A percentile compares a stretch with the other conserved stretches of the same genome.
phyloP scores from a whole-genome alignment of 2,113 vertebrate genomes.

The Prunella fulvescens region DNA sequence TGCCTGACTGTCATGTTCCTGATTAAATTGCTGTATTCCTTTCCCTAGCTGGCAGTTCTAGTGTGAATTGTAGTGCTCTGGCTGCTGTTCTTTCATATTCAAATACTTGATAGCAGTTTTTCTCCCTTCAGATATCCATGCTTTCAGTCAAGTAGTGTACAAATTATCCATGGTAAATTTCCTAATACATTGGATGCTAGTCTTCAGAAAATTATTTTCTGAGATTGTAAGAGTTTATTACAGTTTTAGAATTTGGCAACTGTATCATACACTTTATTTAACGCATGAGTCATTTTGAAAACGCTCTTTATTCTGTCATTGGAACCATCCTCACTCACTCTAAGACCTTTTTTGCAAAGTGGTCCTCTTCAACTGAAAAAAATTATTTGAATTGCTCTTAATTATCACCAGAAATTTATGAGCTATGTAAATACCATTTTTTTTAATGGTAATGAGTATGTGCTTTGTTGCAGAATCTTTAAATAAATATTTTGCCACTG shows the following conservation, averaged over 20 bases:
- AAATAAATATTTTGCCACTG: not conserved
- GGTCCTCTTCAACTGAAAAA: not conserved
- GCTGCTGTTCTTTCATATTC: not conserved
- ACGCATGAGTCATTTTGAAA: not conserved
- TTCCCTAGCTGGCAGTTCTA: not conserved
- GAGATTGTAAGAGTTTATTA: not conserved
- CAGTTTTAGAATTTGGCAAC: not conserved
- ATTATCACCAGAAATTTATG: not conserved
- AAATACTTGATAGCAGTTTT: not conserved
- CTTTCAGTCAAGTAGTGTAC: not conserved
- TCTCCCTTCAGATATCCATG: not conserved
- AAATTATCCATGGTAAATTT: not conserved
- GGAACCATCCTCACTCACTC: not conserved
- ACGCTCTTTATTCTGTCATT: not conserved
- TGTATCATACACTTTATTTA: not conserved
- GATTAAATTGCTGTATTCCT: not conserved
- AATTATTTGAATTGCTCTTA: not conserved
- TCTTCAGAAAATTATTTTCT: not conserved
- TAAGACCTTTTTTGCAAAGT: not conserved
- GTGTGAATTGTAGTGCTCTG: not conserved
- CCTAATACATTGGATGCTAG: not conserved
- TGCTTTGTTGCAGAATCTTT: not conserved
- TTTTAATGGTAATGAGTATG: not conserved
- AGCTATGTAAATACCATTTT: not conserved
- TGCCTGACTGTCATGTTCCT: not conserved